Base-by-base conservation (phyloP, 2,113 vertebrate genomes). In the Etheostoma spectabile region DNA sequence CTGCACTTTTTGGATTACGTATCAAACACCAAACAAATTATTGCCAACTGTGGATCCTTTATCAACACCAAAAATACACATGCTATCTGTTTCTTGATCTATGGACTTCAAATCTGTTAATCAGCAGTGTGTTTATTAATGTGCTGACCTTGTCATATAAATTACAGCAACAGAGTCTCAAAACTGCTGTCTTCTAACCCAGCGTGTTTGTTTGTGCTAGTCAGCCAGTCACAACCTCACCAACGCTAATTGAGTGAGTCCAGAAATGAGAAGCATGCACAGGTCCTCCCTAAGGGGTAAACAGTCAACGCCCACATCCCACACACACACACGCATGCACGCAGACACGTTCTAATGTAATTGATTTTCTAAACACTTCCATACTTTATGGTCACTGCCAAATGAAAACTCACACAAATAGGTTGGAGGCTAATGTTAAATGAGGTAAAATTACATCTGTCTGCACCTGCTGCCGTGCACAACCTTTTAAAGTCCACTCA, bases 261-360 rank as follows among this genome's bases (percentile, higher is more conserved):
- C 85, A 86, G 85, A 86, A 86, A 88, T 76, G 82, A 88, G 78
- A 79, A 74, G 79, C 15, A 4, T 88, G 88, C 74, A 76, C 87
- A 91, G 88, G 87, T 91, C 79, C 72, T 76, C 90, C 89, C 88
- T 84, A 13, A 82, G 89, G 91, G 82, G 76, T 89, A 93, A 93
- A 92, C 89, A 91, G 79, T 86, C 84, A 86, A 82, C 71, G 56
- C 35, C 72, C 45, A 45, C 76, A 81, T 35, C 83, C 61, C 79
- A 89, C 87, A 89, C 87, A 56, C 63, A 77, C 56, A 80, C 33
- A 49, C 2, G 24, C 53, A 55, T 45, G 38, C 56, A 79, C 22
- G 62, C 38, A 83, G 55, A 84, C 64, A 66, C 82, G 81, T 74
- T 77, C 81, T 52, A 74, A 85, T 24, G 16, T 79, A 88, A 83